A percentile compares a stretch with the other conserved stretches of the same genome.
Conservation (phyloP, 2,797 vertebrate species). For the Sebastes itinus region DNA sequence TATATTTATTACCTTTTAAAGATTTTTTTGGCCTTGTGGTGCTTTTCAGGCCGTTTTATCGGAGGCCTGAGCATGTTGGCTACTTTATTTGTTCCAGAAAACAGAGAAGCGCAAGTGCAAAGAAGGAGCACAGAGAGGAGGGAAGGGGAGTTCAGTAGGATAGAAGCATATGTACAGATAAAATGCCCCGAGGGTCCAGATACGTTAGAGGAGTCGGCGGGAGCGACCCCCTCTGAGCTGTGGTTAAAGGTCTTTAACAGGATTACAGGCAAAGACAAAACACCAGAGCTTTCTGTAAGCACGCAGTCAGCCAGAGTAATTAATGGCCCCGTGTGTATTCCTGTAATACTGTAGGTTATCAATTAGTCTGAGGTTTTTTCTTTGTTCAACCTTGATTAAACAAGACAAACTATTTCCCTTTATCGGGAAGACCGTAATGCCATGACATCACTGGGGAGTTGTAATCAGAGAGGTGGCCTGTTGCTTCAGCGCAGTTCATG, state of each 20-base stretch:
- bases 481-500: conserved; percentile 23
- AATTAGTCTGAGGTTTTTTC: conserved; percentile 38
- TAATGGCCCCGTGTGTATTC: conserved; percentile 31
- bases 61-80: conserved; percentile 3
- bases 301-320: conserved; percentile 37
- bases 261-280: conserved; percentile 63
- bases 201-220: conserved; percentile 19
- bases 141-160: neutral
- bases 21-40: neutral
- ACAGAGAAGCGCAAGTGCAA: conserved; percentile 36
- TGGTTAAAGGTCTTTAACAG: conserved; percentile 61
- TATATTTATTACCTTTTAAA: conserved; percentile 49
- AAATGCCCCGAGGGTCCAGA: conserved; percentile 22
- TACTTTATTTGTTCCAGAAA: conserved; percentile 35
- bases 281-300: conserved; percentile 38
- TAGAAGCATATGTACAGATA: conserved; percentile 31
- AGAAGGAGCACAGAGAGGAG: neutral
- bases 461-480: conserved; percentile 3
- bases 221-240: conserved; percentile 44
- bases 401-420: conserved; percentile 1
- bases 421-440: neutral
- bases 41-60: conserved; percentile 11
- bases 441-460: neutral
- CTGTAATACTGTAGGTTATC: conserved; percentile 44
- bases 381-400: conserved; percentile 1